Percentiles rank a stretch among this genome's conserved stretches.
phyloP scores from a whole-genome alignment of 1,140 invertebrate genomes.

The Calosoma granatense region DNA sequence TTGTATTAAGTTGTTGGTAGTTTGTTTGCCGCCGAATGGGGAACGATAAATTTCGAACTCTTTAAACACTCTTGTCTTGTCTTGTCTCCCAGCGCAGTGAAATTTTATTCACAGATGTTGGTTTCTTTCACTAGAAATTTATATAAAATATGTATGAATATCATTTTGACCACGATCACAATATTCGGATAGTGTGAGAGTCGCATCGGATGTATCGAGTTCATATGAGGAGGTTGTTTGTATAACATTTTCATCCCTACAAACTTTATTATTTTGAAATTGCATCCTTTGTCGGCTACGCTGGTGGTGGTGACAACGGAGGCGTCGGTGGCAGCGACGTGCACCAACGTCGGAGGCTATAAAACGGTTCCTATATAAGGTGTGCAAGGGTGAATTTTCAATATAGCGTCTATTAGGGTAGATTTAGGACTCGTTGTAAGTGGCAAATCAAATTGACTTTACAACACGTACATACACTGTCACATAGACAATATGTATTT shows the following conservation, averaged over 20 bases:
- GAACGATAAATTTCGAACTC: background rate
- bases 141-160: no score
- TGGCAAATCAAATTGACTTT: constrained; percentile 6
- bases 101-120: no score
- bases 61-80: background rate
- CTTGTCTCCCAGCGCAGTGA: background rate
- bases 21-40: background rate
- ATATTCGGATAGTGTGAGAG: no score
- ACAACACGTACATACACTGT: background rate
- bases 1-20: constrained; percentile 5
- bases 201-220: no score
- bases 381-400: constrained; percentile 2
- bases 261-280: constrained; percentile 7
- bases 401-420: constrained; percentile 5
- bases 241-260: background rate
- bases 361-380: background rate
- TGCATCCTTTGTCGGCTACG: constrained; percentile 3
- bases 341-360: background rate
- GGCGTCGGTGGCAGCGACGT: background rate
- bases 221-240: background rate
- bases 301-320: background rate
- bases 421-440: constrained; percentile 5
- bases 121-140: no score
- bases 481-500: no score
- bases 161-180: no score